A percentile compares a stretch with the other conserved stretches of the same genome.
Evolutionary conservation across 2,797 vertebrate species (phyloP).

Genomic region (Lycodopsis pacificus): DNA sequence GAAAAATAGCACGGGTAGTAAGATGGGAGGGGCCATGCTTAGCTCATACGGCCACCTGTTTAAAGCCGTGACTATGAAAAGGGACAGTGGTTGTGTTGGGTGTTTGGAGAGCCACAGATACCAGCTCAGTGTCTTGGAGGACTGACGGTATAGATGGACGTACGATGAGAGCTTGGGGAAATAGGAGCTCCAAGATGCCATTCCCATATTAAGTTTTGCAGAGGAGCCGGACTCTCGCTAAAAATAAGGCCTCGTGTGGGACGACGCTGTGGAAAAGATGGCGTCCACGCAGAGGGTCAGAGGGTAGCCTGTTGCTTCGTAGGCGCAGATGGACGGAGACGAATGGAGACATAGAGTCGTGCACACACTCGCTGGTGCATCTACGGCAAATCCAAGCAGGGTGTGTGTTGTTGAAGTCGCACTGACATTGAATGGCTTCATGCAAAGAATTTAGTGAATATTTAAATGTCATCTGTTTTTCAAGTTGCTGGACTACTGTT

Average conservation of each 20-base stretch:
- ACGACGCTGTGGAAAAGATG: slow-evolving; percentile 58
- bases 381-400: not conserved
- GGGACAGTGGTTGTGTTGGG: slow-evolving; percentile 36
- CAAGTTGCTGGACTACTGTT: not conserved
- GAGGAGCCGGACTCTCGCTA: slow-evolving; percentile 70
- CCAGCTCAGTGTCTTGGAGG: slow-evolving; percentile 60
- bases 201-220: slow-evolving; percentile 85
- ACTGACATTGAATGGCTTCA: not conserved
- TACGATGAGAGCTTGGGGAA: slow-evolving; percentile 49
- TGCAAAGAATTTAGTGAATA: not conserved
- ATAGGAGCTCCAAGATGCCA: slow-evolving; percentile 73
- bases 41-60: slow-evolving; percentile 72
- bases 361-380: not conserved
- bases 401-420: not conserved
- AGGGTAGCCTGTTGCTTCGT: not conserved
- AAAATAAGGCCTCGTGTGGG: slow-evolving; percentile 78
- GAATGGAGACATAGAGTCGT: not conserved
- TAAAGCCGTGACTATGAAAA: slow-evolving; percentile 44
- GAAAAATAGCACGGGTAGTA: slow-evolving; percentile 42
- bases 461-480: not conserved
- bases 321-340: not conserved
- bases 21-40: slow-evolving; percentile 46
- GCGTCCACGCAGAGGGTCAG: slow-evolving; percentile 29
- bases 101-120: slow-evolving; percentile 39
- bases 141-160: slow-evolving; percentile 44